Percentiles rank a stretch among this genome's conserved stretches.
phyloP scores from a whole-genome alignment of 2,888 invertebrate species.

The Pandemis heparana region DNA sequence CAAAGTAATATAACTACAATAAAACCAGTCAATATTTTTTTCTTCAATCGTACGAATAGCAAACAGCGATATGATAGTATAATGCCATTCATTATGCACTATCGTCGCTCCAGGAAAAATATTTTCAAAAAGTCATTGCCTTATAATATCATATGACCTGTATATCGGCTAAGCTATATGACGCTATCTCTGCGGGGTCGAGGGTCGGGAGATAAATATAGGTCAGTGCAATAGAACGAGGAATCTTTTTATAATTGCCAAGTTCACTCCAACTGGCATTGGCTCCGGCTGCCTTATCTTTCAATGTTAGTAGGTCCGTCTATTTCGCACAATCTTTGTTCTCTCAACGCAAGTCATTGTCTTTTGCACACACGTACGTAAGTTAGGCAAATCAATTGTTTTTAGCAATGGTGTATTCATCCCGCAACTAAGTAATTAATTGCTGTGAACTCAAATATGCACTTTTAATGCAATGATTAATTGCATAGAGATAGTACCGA shows the following conservation, averaged over 20 bases:
- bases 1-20: not conserved
- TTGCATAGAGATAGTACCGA: slow-evolving; percentile 49
- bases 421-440: slow-evolving; percentile 59
- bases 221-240: slow-evolving; percentile 75
- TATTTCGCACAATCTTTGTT: slow-evolving; percentile 15
- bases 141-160: slow-evolving; percentile 63
- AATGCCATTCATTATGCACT: slow-evolving; percentile 59
- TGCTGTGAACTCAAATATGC: slow-evolving; percentile 57
- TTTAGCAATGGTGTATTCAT: slow-evolving; percentile 38
- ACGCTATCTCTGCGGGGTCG: slow-evolving; percentile 74
- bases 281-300: slow-evolving; percentile 37
- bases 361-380: not conserved
- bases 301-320: slow-evolving; percentile 48
- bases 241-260: slow-evolving; percentile 70
- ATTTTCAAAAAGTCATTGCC: slow-evolving; percentile 79
- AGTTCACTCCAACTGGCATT: slow-evolving; percentile 66
- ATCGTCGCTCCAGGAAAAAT: slow-evolving; percentile 69
- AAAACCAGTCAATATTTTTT: slow-evolving; percentile 37
- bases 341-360: not conserved
- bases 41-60: slow-evolving; percentile 32
- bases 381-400: slow-evolving; percentile 28
- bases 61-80: slow-evolving; percentile 44
- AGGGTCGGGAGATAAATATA: slow-evolving; percentile 70
- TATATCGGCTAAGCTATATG: slow-evolving; percentile 65
- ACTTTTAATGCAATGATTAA: slow-evolving; percentile 52